Evolutionary conservation across 2,797 vertebrate species (phyloP), one percentile per base, ranked within the genome.

Genomic region (Eutrigla gurnardus): DNA sequence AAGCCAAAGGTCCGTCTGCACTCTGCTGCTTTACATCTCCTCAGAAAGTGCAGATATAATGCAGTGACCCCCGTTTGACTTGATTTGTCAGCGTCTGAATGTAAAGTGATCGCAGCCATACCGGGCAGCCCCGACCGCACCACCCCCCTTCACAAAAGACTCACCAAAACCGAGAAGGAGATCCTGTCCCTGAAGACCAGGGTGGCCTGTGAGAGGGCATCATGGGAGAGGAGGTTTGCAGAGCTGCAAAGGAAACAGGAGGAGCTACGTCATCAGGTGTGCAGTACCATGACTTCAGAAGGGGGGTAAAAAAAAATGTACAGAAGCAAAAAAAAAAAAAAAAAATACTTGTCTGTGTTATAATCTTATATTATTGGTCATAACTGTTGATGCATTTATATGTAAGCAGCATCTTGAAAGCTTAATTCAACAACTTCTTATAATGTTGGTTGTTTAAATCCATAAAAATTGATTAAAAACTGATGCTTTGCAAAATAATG

Each of bases 181-280:
- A 92, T 97, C 1, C 86, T 91, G 63, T 93, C 91, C 7, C 89
- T 97, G 36, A 96, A 94, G 90, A 91, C 91, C 0, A 93, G 94
- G 74, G 80, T 95, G 5, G 78, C 82, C 15, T 90, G 89, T 62
- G 94, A 96, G 67, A 94, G 88, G 65, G 84, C 86, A 59, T 89
- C 92, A 52, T 96, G 95, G 95, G 93, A 94, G 62, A 85, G 71
- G 70, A 90, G 88, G 76, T 95, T 95, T 77, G 61, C 85, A 4
- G 90, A 94, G 43, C 88, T 95, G 66, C 90, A 88, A 77, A 91
- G 59, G 70, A 94, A 94, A 65, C 96, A 96, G 64, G 93, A 94
- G n/a, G 81, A 84, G 11, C 65, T 96, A 3, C 83, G 65, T 45
- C 88, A 93, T n/a, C 82, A 93, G 94, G 96, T 96, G 76, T 80